Percentiles rank a stretch among this genome's conserved stretches.
Conservation (phyloP, 2,113 vertebrate genomes). For the Ptilonorhynchus violaceus region DNA sequence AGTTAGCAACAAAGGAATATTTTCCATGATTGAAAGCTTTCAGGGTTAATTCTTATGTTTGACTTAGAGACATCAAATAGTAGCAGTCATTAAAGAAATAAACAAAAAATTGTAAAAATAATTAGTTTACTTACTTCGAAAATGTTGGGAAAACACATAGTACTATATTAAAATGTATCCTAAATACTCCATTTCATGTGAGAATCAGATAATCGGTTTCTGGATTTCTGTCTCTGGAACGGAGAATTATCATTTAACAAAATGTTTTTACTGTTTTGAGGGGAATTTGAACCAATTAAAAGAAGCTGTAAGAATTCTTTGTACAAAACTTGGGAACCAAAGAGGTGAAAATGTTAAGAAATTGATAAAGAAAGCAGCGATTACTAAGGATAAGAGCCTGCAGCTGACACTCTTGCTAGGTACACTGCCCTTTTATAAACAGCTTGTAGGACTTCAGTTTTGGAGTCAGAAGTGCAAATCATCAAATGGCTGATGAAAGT, state of each 20-base stretch:
- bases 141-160: not conserved
- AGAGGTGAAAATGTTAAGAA: not conserved
- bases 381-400: not conserved
- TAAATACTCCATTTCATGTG: not conserved
- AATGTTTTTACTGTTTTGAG: not conserved
- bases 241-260: not conserved
- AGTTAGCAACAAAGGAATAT: not conserved
- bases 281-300: not conserved
- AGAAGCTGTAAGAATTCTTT: not conserved
- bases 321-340: not conserved
- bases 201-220: not conserved
- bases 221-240: not conserved
- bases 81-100: not conserved
- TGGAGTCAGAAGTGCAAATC: not conserved
- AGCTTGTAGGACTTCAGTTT: not conserved
- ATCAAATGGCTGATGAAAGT: not conserved
- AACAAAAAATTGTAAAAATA: not conserved
- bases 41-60: not conserved
- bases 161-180: not conserved
- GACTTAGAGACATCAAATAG: not conserved
- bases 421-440: not conserved
- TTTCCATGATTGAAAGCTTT: not conserved
- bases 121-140: not conserved
- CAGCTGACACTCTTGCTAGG: not conserved
- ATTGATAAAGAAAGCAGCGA: not conserved